Conservation (phyloP, 2,888 invertebrate genomes). For the Hypercompe scribonia region DNA sequence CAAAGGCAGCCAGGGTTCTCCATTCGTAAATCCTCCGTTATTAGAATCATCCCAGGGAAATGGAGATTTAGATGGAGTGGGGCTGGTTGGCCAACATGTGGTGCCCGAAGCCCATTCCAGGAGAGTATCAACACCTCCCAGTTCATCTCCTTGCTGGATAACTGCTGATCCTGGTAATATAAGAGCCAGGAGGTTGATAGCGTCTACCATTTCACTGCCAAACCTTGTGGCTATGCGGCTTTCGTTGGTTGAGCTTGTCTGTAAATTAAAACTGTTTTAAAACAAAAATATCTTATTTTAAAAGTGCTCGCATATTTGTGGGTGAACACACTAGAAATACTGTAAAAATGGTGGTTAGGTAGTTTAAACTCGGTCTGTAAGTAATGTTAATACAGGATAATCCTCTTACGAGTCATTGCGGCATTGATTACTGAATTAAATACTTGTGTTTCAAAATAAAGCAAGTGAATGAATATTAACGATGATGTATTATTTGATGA, state of each 20-base stretch:
- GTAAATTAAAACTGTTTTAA: conserved; percentile 29
- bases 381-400: not conserved
- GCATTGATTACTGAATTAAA: not conserved
- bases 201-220: conserved; percentile 89
- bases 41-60: conserved; percentile 82
- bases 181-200: conserved; percentile 89
- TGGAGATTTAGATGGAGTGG: conserved; percentile 65
- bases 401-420: not conserved
- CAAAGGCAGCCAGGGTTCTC: conserved; percentile 90
- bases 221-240: conserved; percentile 87
- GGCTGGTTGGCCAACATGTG: conserved; percentile 82
- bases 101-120: conserved; percentile 75
- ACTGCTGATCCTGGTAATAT: conserved; percentile 91
- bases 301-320: not conserved
- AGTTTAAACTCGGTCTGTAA: not conserved
- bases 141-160: conserved; percentile 93
- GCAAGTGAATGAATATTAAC: not conserved
- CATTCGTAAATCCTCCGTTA: conserved; percentile 82
- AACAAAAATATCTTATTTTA: not conserved
- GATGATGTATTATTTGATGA: too few relatives aligned
- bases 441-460: not conserved
- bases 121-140: conserved; percentile 88
- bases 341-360: not conserved
- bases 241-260: conserved; percentile 69
- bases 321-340: not conserved